Evolutionary conservation across 2,797 vertebrate genomes (phyloP).

Genomic region (Macropodus opercularis): DNA sequence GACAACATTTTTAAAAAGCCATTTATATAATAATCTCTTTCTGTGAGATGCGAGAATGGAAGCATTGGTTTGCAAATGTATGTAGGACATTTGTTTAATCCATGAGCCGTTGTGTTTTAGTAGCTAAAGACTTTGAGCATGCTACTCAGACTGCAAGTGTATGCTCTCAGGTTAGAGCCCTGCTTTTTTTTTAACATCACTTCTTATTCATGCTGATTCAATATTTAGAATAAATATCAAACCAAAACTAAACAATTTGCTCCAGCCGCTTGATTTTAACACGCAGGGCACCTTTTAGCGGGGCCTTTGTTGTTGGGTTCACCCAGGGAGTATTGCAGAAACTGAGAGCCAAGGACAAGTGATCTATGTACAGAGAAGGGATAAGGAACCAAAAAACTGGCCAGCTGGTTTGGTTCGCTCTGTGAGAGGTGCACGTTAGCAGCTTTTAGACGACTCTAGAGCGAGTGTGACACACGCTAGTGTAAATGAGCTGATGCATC

Average conservation of each 20-base stretch:
- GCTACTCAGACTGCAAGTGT: neutral
- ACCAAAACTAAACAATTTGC: neutral
- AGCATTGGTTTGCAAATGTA: slow-evolving; percentile 28
- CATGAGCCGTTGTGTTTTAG: neutral
- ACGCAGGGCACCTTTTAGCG: slow-evolving; percentile 16
- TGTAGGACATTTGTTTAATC: neutral
- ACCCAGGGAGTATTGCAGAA: slow-evolving; percentile 22
- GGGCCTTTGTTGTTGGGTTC: slow-evolving; percentile 16
- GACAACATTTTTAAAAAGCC: slow-evolving; percentile 73
- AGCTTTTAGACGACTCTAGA: slow-evolving; percentile 17
- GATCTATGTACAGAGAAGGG: slow-evolving; percentile 24
- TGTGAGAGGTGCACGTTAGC: slow-evolving; percentile 48
- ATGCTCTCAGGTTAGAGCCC: too few species aligned
- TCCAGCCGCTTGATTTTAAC: slow-evolving; percentile 15
- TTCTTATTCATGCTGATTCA: too few species aligned
- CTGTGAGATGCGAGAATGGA: slow-evolving; percentile 32
- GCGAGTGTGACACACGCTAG: slow-evolving; percentile 8
- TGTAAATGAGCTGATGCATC: slow-evolving; percentile 47
- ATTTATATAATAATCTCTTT: slow-evolving; percentile 68
- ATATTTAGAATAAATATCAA: too few species aligned
- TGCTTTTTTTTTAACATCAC: too few species aligned
- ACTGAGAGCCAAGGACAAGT: slow-evolving; percentile 20
- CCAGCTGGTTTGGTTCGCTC: slow-evolving; percentile 38
- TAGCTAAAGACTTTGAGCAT: slow-evolving; percentile 16
- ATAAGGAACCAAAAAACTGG: slow-evolving; percentile 9